Base-by-base conservation (phyloP, 2,888 invertebrate genomes). In the Chouioia cunea region DNA sequence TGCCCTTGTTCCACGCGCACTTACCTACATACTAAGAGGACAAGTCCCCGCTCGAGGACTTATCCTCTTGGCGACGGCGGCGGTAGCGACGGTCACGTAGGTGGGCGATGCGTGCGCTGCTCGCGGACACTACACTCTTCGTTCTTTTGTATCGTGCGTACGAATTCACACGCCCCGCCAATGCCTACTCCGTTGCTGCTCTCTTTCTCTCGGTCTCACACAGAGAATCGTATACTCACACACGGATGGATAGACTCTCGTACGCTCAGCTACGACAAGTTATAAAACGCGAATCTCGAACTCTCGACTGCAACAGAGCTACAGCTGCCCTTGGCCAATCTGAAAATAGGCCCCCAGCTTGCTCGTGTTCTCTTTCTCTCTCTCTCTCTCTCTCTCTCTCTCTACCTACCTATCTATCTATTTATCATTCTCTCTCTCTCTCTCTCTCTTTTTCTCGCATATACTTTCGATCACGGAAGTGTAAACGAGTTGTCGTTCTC, bases 331-430 rank as follows among this genome's bases (percentile, higher is more conserved):
- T 36, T 36, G 36, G 36, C 36, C 36, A 6, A 12, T 36, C 60
- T 53, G 53, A 63, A 63, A 63, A 63, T 63, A 63, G 63, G 63
- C 53, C 44, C 36, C 12, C 27, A 1, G 48, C 48, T 27, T 4
- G 16, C 36, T 36, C 10, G 27, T 36, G 14, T 15, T 23, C 27
- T n/a, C 54, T 56, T 36, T 27, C 54, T 23, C 36, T 27, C 27
- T 27, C 14, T 16, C 16, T 27, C 22, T 56, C 16, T 56, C 56
- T 16, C 52, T 18, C 16, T 56, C 56, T 36, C 56, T 36, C 56
- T 8, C 43, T 22, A 44, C 22, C 15, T 15, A 18, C 22, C 20
- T 44, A 43, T 44, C 44, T 44, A 18, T 12, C 10, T 58, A 15
- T 15, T 6, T 46, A 15, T 22, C 58, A n/a, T n/a, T n/a, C n/a